Evolutionary conservation across 2,888 invertebrate genomes (phyloP).

Genomic region (Helleia helle): DNA sequence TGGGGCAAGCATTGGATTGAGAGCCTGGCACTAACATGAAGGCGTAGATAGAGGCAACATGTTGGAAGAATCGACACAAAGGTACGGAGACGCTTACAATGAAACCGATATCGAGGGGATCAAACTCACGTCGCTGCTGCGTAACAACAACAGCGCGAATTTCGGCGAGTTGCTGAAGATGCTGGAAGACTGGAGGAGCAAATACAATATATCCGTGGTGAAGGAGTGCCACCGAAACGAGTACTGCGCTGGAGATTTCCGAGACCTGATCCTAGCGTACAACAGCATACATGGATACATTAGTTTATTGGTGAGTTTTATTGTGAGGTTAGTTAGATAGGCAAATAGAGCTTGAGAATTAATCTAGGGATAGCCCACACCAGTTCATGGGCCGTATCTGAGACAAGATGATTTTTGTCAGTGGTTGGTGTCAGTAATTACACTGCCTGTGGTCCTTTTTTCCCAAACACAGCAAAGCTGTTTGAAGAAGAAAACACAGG

Average conservation of each 20-base stretch:
- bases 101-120: constrained; percentile 45
- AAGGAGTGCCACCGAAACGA: constrained; percentile 53
- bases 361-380: too few species aligned
- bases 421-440: too few species aligned
- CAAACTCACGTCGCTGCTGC: constrained; percentile 44
- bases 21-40: not conserved
- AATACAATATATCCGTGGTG: constrained; percentile 45
- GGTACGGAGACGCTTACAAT: constrained; percentile 20
- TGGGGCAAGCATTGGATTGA: constrained; percentile 9
- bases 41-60: not conserved
- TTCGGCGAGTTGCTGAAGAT: constrained; percentile 49
- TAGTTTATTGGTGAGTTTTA: constrained; percentile 80
- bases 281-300: constrained; percentile 86
- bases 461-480: too few species aligned
- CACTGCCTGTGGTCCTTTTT: too few species aligned
- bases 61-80: not conserved
- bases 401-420: too few species aligned
- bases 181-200: constrained; percentile 47
- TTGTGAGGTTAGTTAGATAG: too few species aligned
- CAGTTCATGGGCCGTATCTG: too few species aligned
- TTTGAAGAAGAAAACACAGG: too few species aligned
- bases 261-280: constrained; percentile 77
- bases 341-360: too few species aligned
- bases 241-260: constrained; percentile 76
- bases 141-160: constrained; percentile 38